Evolutionary conservation across 2,888 invertebrate genomes (phyloP).

Genomic region (Germaria angustata): DNA sequence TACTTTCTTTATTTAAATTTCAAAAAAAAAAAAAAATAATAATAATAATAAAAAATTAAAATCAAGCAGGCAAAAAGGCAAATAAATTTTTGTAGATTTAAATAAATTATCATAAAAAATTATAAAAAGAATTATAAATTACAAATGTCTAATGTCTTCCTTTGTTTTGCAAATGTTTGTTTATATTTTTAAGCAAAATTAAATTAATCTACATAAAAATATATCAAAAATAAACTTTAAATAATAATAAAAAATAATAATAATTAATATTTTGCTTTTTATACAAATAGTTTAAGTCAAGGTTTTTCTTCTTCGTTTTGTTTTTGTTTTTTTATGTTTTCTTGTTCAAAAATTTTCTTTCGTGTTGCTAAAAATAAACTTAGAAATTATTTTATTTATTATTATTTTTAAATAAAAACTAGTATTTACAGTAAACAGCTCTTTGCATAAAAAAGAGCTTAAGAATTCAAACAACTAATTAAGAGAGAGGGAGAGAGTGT

Average conservation of each 20-base stretch:
- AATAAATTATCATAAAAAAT: conserved; percentile 44
- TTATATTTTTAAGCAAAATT: conserved; percentile 43
- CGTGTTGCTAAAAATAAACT: conserved; percentile 44
- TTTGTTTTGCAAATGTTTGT: conserved; percentile 57
- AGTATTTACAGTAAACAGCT: conserved; percentile 65
- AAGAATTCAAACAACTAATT: conserved; percentile 31
- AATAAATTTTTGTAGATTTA: conserved; percentile 22
- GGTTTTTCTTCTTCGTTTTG: conserved; percentile 71
- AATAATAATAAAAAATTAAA: conserved; percentile 31
- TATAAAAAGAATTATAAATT: conserved; percentile 24
- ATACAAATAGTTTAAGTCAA: conserved; percentile 61
- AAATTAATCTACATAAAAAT: conserved; percentile 63
- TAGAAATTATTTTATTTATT: conserved; percentile 56
- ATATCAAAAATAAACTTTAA: conserved; percentile 68
- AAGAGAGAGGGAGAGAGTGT: conserved; percentile 46
- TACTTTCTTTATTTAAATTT: conserved; percentile 69
- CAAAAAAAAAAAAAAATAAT: conserved; percentile 54
- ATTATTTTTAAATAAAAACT: conserved; percentile 61
- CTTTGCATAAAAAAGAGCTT: conserved; percentile 63
- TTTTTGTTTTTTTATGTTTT: conserved; percentile 67
- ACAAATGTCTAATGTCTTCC: conserved; percentile 54
- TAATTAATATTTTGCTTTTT: conserved; percentile 64
- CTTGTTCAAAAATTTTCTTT: conserved; percentile 56
- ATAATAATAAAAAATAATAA: conserved; percentile 64
- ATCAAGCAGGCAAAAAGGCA: too few species aligned